Evolutionary conservation across 2,888 invertebrate genomes (phyloP).

Genomic region (Archaeoteleia sp.): DNA sequence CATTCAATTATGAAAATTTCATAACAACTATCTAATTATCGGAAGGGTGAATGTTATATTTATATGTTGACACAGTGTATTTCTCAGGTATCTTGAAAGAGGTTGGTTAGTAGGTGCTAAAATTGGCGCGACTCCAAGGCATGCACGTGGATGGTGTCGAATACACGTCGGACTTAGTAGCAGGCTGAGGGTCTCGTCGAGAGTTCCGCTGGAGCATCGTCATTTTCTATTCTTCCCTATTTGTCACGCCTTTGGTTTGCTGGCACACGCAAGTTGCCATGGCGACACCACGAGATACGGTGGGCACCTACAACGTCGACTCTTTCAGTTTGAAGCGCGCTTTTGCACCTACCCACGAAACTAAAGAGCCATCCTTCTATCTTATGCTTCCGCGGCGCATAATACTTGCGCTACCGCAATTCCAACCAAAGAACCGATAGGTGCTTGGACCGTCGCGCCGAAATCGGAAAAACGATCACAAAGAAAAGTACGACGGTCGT

Average conservation of each 20-base stretch:
- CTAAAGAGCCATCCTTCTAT: constrained; percentile 48
- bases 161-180: constrained; percentile 51
- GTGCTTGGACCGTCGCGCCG: constrained; percentile 39
- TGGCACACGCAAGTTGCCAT: constrained; percentile 62
- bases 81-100: constrained; percentile 21
- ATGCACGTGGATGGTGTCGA: constrained; percentile 54
- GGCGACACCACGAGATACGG: constrained; percentile 60
- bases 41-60: constrained; percentile 27
- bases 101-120: constrained; percentile 48
- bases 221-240: constrained; percentile 69
- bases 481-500: constrained; percentile 36
- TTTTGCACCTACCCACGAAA: constrained; percentile 41
- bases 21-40: no score
- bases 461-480: constrained; percentile 35
- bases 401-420: constrained; percentile 42
- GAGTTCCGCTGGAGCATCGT: constrained; percentile 58
- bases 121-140: constrained; percentile 58
- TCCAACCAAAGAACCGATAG: constrained; percentile 43
- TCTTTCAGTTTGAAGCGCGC: constrained; percentile 47
- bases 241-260: constrained; percentile 67
- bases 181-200: constrained; percentile 50
- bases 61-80: constrained; percentile 37
- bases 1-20: no score
- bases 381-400: constrained; percentile 32
- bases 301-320: constrained; percentile 46